These are phyloP conservation scores for Caenorhabditis brenneri DNA, from an alignment of 1,140 invertebrate genomes.

Conservation along the genomic window DNA sequence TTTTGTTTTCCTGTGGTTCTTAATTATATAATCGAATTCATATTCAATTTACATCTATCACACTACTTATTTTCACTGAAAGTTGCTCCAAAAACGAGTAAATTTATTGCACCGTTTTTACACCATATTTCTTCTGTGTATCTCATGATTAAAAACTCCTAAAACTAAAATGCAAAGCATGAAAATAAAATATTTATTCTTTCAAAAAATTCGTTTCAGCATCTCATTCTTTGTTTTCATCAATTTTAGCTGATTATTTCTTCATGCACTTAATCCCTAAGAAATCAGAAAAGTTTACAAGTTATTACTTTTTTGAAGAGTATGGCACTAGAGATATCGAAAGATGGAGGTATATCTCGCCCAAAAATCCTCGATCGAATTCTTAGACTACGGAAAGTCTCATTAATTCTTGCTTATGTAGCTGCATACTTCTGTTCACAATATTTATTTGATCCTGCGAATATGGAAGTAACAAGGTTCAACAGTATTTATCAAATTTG, in stretches of 20 bases:
- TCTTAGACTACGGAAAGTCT: background rate
- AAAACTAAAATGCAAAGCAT: background rate
- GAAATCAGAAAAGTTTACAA: no score
- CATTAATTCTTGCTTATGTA: background rate
- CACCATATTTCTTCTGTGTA: background rate
- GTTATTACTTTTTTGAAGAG: no score
- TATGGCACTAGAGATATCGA: slow-evolving; percentile 24
- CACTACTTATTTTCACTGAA: background rate
- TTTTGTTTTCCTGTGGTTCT: background rate
- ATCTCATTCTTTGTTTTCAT: no score
- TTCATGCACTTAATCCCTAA: no score
- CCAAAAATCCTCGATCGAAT: background rate
- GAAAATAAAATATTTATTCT: background rate
- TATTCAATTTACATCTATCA: background rate
- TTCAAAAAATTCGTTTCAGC: no score
- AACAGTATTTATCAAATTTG: background rate
- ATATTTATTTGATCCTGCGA: slow-evolving; percentile 1
- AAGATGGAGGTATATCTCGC: background rate
- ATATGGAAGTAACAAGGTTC: background rate
- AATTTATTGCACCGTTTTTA: background rate
- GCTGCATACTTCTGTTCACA: background rate
- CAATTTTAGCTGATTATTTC: no score
- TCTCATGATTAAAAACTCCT: background rate
- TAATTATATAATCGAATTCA: background rate
- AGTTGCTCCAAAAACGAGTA: background rate